Evolutionary conservation across 2,888 invertebrate species (phyloP), one percentile per base, ranked within the genome.

Genomic region (Mythimna ferrago): DNA sequence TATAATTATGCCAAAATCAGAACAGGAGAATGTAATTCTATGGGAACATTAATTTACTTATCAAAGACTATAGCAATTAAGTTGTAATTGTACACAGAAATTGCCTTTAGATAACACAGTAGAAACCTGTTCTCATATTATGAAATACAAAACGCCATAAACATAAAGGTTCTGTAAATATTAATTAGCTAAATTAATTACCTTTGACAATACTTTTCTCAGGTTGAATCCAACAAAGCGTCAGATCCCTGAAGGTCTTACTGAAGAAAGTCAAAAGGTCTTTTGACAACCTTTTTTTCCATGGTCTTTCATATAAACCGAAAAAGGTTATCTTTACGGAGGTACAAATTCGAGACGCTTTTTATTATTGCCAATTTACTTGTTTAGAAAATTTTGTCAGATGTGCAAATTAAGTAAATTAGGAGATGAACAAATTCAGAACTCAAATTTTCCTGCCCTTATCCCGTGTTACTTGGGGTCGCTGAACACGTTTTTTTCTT

Each of bases 1-100:
- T 71, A 70, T 57, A 65, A 65, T 66, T 51, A 48, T 61, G 71
- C 54, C 79, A 65, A 32, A 70, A 67, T 26, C 77, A 71, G 82
- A 21, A 9, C 19, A 60, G 14, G 67, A 44, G 19, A 16, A 67
- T 53, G n/a, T 65, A 41, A 66, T 26, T 7, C 53, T 35, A 41
- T 21, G 53, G n/a, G 51, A 2, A 26, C 6, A 6, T 64, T 64
- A 66, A 70, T 66, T 81, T 69, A 66, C 63, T 69, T 75, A 9
- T 32, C 21, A 38, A 76, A 81, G 64, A 51, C 32, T 58, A 32
- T 11, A 11, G 21, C n/a, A 53, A 51, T 57, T 62, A 53, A 60
- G 35, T 66, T 76, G 48, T 19, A 53, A 76, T 73, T 69, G 32
- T 57, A 54, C 21, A 14, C n/a, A 5, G 14, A 61, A 67, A 11